Evolutionary conservation across 2,888 invertebrate genomes (phyloP).

Genomic region (Lasioglossum leucozonium): DNA sequence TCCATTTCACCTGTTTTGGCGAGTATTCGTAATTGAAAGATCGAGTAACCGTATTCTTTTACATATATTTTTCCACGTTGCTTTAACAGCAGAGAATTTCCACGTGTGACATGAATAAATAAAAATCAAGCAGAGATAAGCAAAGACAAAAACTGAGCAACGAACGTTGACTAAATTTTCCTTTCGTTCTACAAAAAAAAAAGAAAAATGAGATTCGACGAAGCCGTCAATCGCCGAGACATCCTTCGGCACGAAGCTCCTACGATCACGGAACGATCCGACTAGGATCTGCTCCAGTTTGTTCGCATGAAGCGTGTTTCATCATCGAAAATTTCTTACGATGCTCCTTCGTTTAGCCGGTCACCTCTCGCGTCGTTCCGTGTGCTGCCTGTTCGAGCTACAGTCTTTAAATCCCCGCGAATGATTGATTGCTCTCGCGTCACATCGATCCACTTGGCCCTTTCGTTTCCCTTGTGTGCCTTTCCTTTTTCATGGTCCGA

Average conservation of each 20-base stretch:
- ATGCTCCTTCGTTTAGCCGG: slow-evolving; percentile 47
- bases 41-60: no score
- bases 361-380: slow-evolving; percentile 51
- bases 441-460: slow-evolving; percentile 63
- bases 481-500: slow-evolving; percentile 59
- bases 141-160: neutral
- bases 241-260: slow-evolving; percentile 16
- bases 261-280: slow-evolving; percentile 63
- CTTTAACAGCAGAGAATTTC: no score
- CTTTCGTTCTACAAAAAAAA: neutral
- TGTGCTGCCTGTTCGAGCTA: slow-evolving; percentile 21
- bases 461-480: slow-evolving; percentile 61
- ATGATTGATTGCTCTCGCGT: slow-evolving; percentile 70
- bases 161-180: neutral
- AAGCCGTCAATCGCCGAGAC: neutral
- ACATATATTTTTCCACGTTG: no score
- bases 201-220: neutral
- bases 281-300: slow-evolving; percentile 48
- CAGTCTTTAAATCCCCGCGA: slow-evolving; percentile 61
- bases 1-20: neutral
- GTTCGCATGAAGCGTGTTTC: slow-evolving; percentile 61
- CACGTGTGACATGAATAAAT: neutral
- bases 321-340: slow-evolving; percentile 68
- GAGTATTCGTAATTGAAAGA: neutral
- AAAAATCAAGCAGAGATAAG: neutral